These are phyloP conservation scores for Pogonomyrmex barbatus DNA, from an alignment of 1,140 invertebrate genomes.

Conservation along the genomic window DNA sequence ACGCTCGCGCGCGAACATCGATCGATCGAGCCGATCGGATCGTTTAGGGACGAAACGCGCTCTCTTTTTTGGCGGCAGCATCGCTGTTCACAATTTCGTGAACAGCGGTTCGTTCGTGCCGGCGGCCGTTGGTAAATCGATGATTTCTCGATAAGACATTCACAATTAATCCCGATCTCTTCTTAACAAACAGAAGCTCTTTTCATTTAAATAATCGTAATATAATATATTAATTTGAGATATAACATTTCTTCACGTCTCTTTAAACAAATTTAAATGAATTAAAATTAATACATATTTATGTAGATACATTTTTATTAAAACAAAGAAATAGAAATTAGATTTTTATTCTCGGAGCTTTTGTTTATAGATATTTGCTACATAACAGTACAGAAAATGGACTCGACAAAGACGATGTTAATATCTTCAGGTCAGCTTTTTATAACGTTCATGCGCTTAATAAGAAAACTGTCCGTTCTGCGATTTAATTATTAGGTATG, in stretches of 20 bases:
- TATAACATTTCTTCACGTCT: neutral
- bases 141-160: constrained; percentile 18
- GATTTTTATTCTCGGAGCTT: neutral
- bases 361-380: neutral
- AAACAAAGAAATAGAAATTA: neutral
- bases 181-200: neutral
- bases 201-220: neutral
- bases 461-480: neutral
- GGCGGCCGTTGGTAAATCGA: constrained; percentile 31
- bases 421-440: neutral
- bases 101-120: constrained; percentile 19
- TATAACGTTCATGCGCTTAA: neutral
- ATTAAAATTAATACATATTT: neutral
- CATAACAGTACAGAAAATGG: neutral
- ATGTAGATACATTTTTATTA: neutral
- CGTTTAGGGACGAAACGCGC: constrained; percentile 49
- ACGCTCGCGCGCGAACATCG: constrained; percentile 38
- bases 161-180: constrained; percentile 14
- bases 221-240: neutral
- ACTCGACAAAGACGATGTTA: neutral
- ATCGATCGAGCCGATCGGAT: constrained; percentile 42
- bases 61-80: constrained; percentile 39
- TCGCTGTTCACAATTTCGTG: neutral
- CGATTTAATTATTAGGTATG: constrained; percentile 42
- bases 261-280: neutral